Percentiles rank a stretch among this genome's conserved stretches.
phyloP scores from a whole-genome alignment of 2,113 vertebrate species.

The Leptodactylus fuscus region DNA sequence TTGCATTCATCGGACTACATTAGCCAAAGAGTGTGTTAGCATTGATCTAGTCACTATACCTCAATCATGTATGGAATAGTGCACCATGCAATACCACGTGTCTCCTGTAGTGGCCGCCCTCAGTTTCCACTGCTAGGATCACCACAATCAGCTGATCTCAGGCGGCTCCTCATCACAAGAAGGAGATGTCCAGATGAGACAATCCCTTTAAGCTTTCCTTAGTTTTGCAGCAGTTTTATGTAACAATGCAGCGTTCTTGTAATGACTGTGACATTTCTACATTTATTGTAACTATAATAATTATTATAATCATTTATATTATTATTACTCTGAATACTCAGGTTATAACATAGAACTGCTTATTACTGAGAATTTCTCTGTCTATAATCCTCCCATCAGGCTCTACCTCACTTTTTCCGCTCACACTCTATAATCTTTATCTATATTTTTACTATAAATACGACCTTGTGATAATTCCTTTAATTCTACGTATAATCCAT shows the following conservation, averaged over 20 bases:
- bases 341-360: background rate
- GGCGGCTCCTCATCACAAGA: background rate
- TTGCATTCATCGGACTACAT: too few species aligned
- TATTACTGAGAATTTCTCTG: background rate
- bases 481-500: background rate
- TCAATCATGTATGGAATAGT: too few species aligned
- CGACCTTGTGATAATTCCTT: background rate
- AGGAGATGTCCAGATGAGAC: background rate
- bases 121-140: background rate
- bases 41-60: too few species aligned
- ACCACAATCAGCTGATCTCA: background rate
- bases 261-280: too few species aligned
- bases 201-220: background rate
- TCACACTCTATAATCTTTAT: background rate
- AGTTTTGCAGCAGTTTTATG: too few species aligned
- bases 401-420: background rate
- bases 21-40: too few species aligned
- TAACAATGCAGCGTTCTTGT: too few species aligned
- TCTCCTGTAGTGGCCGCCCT: background rate
- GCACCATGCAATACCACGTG: background rate
- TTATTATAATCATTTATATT: background rate
- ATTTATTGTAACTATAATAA: too few species aligned
- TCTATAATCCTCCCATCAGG: background rate
- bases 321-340: background rate
- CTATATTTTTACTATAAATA: constrained; percentile 3